Evolutionary conservation across 2,888 invertebrate species (phyloP), one percentile per base, ranked within the genome.

Genomic region (Harmothoe impar): DNA sequence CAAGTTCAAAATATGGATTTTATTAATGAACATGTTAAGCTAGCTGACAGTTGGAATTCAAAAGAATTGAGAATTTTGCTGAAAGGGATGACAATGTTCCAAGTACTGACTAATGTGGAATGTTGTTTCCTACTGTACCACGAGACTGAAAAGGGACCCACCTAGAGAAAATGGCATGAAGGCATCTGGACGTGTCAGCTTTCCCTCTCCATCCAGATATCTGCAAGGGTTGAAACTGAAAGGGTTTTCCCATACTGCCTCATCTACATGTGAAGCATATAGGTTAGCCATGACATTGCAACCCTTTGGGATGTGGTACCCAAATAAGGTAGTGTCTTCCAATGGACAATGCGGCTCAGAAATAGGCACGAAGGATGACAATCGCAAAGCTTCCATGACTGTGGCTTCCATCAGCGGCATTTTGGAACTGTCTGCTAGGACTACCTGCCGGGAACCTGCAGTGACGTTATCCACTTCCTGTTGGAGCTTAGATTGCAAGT

Each of bases 341-440:
- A 89, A 23, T 25, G 89, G 33, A n/a, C 31, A 43, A 43, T 90
- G 90, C n/a, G 90, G 90, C 51, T 90, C 90, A 3, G 90, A 68
- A 25, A 90, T 3, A 25, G 90, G 90, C 20, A 90, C 90, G 84
- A 90, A 90, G 25, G 84, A 15, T 33, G 90, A 90, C 81, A 90
- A 7, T 7, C 90, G 31, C 52, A 90, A 29, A 17, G 81, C 20
- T 31, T 90, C 90, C 90, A 90, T 84, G 29, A 90, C 25, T 25
- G 43, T 43, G 43, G 43, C 43, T 43, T 43, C 43, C 3, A 10
- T 43, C 5, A 43, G 43, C 10, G 43, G 43, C 43, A 43, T 43
- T 43, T 10, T 43, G 43, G 43, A 43, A 43, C 10, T 3, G 43
- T 43, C 43, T 7, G 43, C 10, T 43, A 43, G 43, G 10, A 7